phyloP scores from a whole-genome alignment of 2,888 invertebrate genomes.

The Elysia crispata region DNA sequence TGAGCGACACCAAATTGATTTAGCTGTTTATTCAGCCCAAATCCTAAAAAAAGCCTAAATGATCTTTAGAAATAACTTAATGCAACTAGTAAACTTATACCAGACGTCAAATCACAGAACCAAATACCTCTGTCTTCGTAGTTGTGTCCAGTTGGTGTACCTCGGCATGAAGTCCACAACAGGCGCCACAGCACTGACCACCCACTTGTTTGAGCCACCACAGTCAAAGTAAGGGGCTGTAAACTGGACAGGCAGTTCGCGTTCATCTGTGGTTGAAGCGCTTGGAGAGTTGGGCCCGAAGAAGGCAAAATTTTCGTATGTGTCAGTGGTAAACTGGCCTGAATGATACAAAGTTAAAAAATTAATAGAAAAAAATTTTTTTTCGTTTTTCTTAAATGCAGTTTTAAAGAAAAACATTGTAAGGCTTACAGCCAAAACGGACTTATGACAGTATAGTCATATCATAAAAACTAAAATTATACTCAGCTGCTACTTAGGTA shows the following conservation, averaged over 20 bases:
- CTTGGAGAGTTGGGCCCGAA: slow-evolving; percentile 71
- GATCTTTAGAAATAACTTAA: too few relatives aligned
- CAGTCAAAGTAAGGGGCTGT: slow-evolving; percentile 97
- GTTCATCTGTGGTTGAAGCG: slow-evolving; percentile 55
- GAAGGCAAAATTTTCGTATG: slow-evolving; percentile 61
- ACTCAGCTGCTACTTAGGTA: too few relatives aligned
- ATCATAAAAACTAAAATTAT: too few relatives aligned
- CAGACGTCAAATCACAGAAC: too few relatives aligned
- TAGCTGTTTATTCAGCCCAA: too few relatives aligned
- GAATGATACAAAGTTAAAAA: not conserved
- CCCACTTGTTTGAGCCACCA: slow-evolving; percentile 95
- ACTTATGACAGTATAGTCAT: too few relatives aligned
- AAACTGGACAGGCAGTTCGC: slow-evolving; percentile 91
- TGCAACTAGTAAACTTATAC: too few relatives aligned
- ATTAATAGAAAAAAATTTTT: slow-evolving; percentile 1
- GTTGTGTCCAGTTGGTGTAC: slow-evolving; percentile 71
- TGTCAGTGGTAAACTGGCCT: slow-evolving; percentile 57
- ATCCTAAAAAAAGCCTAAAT: too few relatives aligned
- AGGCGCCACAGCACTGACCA: slow-evolving; percentile 94
- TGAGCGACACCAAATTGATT: too few relatives aligned
- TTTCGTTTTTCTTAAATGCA: too few relatives aligned
- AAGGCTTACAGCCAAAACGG: too few relatives aligned
- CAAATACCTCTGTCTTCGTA: slow-evolving; percentile 65
- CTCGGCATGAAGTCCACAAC: slow-evolving; percentile 94
- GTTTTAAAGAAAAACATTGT: too few relatives aligned